Base-by-base conservation (phyloP, 2,888 invertebrate species). In the Mythimna impura region DNA sequence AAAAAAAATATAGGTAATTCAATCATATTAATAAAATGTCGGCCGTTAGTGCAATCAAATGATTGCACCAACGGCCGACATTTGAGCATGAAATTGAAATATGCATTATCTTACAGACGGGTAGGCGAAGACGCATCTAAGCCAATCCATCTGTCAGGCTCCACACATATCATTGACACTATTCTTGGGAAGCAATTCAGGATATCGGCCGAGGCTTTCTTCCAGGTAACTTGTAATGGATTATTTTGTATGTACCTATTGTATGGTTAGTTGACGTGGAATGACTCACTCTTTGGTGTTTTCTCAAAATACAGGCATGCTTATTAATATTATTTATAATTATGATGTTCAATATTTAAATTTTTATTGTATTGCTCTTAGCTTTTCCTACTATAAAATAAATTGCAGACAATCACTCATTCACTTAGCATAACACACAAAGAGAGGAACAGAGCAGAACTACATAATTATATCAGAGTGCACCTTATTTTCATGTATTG, bases 151-250 rank as follows among this genome's bases (percentile, higher is more conserved):
- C 90, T 98, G 5, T 96, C 96, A 88, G 98, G 98, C 2, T 96
- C 97, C n/a, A 97, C 97, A 3, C 97, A 98, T 83, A 98, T 98
- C 50, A 97, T 97, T 66, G 98, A 98, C 90, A 96, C 94, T 0
- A 97, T 98, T 74, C 93, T 97, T 8, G 98, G 97, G 0, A 95
- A 97, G 73, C 97, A 97, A 83, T 98, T 98, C 88, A 97, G 97
- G 84, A 97, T 98, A 89, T 98, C 98, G 1, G 98, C 98, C 0
- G 97, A 97, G 91, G 98, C 98, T 1, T 98, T 98, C 93, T 98
- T 98, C 89, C 98, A 98, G 97, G 97, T 98, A 74, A 17, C 62
- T 54, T 40, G n/a, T 9, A n/a, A 0, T 70, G 1, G 60, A 40
- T n/a, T n/a, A 30, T 30, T 3, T 30, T 30, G 30, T 30, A 30